Evolutionary conservation across 2,888 invertebrate genomes (phyloP), one percentile per base, ranked within the genome.

Genomic region (Melieria crassipennis): DNA sequence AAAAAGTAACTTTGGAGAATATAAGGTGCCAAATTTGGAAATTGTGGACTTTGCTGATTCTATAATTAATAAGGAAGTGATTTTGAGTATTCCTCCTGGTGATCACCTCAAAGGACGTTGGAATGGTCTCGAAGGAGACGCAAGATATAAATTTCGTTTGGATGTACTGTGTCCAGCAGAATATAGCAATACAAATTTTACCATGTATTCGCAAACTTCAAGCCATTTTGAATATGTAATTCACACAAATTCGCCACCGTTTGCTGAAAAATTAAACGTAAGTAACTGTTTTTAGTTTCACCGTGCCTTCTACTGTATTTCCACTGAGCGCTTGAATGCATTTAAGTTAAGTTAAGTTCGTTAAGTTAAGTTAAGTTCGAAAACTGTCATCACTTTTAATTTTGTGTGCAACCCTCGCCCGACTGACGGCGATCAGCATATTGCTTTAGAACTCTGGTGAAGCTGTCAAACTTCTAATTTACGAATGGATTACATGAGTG

Each of bases 121-220:
- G 76, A 52, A 71, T n/a, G 76, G 76, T 0, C 72, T 76, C 48
- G 71, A 76, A 11, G 76, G 76, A 16, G 75, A 76, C 69, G 45
- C 74, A 9, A 76, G 73, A 70, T 76, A 76, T 58, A 76, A 76
- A 72, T 76, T 76, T 63, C 76, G 76, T 56, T 72, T 76, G 30
- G 74, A 76, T 74, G 74, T 74, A 7, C 71, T 73, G n/a, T 76
- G 76, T 43, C 76, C 76, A 6, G 72, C 71, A 50, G 64, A 66
- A 10, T 71, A 43, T 13, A 13, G 13, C 4, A 64, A 62, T 13
- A 67, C 63, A 11, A 10, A 13, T 5, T 1, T 45, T 30, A 9
- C 58, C 10, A 30, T 3, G 3, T 30, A 30, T 30, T 30, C 30
- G 30, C 6, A 16, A 1, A 61, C 71, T 6, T 70, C 75, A 4